Evolutionary conservation across 37 sponge, comb jelly and placozoan genomes (phyloP), one percentile per base, ranked within the genome.

Genomic region (Oopsacas minuta): DNA sequence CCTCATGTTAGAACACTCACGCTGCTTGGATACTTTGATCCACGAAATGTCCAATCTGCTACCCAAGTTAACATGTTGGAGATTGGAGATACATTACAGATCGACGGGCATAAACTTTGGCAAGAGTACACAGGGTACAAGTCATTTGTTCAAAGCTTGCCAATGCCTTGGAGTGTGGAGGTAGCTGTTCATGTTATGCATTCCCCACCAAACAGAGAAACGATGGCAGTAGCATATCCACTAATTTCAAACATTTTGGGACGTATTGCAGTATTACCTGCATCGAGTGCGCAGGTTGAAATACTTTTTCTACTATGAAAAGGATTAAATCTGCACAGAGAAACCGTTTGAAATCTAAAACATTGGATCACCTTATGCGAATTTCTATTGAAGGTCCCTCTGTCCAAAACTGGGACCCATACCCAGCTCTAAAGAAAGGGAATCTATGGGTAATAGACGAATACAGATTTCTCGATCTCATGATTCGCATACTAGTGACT

Each of bases 371-470:
- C 69, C 86, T 85, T 53, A 85, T 85, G 36, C 38, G n/a, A 39
- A 53, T 85, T 22, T 85, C 86, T 23, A 36, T 82, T 36, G 81
- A 85, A 37, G 86, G 86, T 53, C 81, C 86, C 38, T 36, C 39
- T 83, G 38, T 39, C 38, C 69, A 82, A 23, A 34, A 85, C 23
- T 82, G 52, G 52, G 86, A 85, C 38, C 38, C 85, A 49, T 36
- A 30, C 37, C 38, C 83, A 36, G 85, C 85, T 35, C 85, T 84
- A 10, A 84, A 34, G 36, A 84, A 84, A 34, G 86, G 86, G 86
- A 85, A 75, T 85, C 86, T 53, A 81, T 81, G 86, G 86, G 86
- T 36, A 85, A 85, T 84, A 84, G 85, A 84, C 52, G 85, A 52
- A 84, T 84, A 52, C 85, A 84, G 49, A 42, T 42, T 15, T 42